These are phyloP conservation scores for Corythucha ciliata DNA, from an alignment of 2,888 invertebrate species.

Conservation along the genomic window DNA sequence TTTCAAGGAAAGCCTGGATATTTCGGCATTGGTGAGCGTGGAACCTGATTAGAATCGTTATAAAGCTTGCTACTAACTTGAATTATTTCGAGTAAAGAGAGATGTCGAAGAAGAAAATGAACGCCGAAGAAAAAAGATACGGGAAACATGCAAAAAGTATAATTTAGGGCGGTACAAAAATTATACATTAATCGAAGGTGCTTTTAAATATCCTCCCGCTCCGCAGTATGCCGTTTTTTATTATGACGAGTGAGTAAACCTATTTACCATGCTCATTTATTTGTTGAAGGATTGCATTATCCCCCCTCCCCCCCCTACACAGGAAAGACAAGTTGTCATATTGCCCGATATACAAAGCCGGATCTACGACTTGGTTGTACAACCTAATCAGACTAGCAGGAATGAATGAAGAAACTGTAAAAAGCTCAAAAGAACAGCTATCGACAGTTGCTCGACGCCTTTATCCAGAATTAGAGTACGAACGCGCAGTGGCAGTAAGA, in stretches of 20 bases:
- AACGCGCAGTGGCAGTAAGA: slow-evolving; percentile 40
- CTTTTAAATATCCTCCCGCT: slow-evolving; percentile 43
- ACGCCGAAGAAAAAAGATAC: slow-evolving; percentile 39
- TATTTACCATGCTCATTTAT: too few species aligned
- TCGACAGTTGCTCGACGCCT: slow-evolving; percentile 39
- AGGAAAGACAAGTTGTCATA: slow-evolving; percentile 36
- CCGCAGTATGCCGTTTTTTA: slow-evolving; percentile 45
- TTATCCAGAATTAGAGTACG: slow-evolving; percentile 42
- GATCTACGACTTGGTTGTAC: slow-evolving; percentile 44
- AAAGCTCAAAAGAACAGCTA: slow-evolving; percentile 37
- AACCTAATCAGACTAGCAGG: slow-evolving; percentile 44
- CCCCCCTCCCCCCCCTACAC: too few species aligned
- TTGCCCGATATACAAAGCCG: slow-evolving; percentile 46
- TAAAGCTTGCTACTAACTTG: too few species aligned
- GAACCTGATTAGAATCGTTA: too few species aligned
- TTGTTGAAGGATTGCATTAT: too few species aligned
- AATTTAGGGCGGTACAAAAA: slow-evolving; percentile 41
- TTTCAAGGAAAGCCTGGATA: too few species aligned
- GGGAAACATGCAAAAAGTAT: slow-evolving; percentile 41
- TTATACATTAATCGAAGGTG: slow-evolving; percentile 30
- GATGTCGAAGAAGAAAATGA: slow-evolving; percentile 47
- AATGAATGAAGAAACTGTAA: slow-evolving; percentile 39
- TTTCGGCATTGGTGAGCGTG: too few species aligned
- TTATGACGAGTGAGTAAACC: slow-evolving; percentile 41
- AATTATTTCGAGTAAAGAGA: too few species aligned